Evolutionary conservation across 2,797 vertebrate species (phyloP), one percentile per base, ranked within the genome.

Genomic region (Acrossocheilus fasciatus): DNA sequence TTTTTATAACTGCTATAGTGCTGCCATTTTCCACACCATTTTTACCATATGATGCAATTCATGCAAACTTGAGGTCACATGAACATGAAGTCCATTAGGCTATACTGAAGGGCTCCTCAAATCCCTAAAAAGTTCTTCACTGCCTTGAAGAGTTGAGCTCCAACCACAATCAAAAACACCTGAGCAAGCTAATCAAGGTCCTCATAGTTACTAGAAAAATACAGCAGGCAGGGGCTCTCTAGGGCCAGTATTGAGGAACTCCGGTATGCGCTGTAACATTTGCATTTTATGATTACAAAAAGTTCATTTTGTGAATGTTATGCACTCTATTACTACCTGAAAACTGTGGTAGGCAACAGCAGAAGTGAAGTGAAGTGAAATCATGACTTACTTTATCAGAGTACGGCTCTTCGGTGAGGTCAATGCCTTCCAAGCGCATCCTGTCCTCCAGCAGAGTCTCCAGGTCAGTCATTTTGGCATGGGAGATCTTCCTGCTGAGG

Each of bases 351-450:
- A 14, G 15, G 15, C 17, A 3, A 80, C 15, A 23, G 30, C 41
- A 75, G 2, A 76, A 57, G 41, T 18, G 36, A 82, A 57, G 41
- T 18, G 36, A 82, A 23, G 26, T 52, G 12, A 69, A 1, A 45
- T 14, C 20, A 23, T 41, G 9, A 41, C 91, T 87, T 90, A 99
- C 98, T 97, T 99, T 99, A 93, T 99, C 98, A 4, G 98, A 99
- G 91, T 99, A 99, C 0, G 98, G 98, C 88, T 99, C 98, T 91
- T 98, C 97, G 0, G 97, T 99, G n/a, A 99, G 97, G 87, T 99
- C 97, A 20, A 99, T 98, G 88, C 96, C 96, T 91, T 99, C 98
- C 0, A 93, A 93, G 34, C 94, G 95, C 83, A 99, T 91, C 91
- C 97, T 97, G 85, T 96, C 96, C 81, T 98, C 98, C 68, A 98